Percentiles rank a stretch among this genome's conserved stretches.
These are phyloP conservation scores for Galerucella nymphaeae DNA, from an alignment of 2,888 invertebrate species.

Conservation along the genomic window DNA sequence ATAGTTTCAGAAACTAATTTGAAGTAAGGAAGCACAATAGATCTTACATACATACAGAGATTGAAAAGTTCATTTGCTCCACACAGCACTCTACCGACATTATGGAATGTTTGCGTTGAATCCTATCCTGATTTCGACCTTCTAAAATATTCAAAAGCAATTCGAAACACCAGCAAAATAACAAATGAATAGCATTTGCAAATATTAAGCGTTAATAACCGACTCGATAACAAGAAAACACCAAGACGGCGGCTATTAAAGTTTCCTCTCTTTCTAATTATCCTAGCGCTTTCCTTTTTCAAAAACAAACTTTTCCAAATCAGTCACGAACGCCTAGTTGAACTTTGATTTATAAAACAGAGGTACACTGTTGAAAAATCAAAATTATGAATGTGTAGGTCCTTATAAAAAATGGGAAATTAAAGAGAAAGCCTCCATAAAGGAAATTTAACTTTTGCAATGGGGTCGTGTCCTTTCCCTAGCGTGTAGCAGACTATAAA, in stretches of 20 bases:
- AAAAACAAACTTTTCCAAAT: conserved; percentile 1
- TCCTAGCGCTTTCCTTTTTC: background rate
- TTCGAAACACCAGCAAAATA: background rate
- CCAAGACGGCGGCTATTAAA: background rate
- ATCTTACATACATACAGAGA: no score
- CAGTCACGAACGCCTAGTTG: conserved; percentile 5
- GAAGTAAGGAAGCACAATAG: no score
- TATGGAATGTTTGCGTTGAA: no score
- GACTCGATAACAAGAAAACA: conserved; percentile 7
- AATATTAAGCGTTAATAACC: conserved; percentile 9
- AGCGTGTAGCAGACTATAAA: background rate
- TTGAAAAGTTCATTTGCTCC: no score
- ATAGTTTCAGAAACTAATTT: no score
- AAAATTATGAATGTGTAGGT: no score
- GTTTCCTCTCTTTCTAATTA: background rate
- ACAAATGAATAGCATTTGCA: conserved; percentile 7
- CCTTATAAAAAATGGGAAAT: background rate
- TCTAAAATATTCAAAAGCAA: background rate
- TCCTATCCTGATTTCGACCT: background rate
- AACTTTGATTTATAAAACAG: background rate
- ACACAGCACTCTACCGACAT: no score
- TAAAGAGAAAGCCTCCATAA: background rate
- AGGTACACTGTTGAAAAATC: no score
- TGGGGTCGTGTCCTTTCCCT: background rate
- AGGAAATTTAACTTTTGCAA: background rate